These are phyloP conservation scores for Strigamia maritima DNA, from an alignment of 2,888 invertebrate species.

Conservation along the genomic window DNA sequence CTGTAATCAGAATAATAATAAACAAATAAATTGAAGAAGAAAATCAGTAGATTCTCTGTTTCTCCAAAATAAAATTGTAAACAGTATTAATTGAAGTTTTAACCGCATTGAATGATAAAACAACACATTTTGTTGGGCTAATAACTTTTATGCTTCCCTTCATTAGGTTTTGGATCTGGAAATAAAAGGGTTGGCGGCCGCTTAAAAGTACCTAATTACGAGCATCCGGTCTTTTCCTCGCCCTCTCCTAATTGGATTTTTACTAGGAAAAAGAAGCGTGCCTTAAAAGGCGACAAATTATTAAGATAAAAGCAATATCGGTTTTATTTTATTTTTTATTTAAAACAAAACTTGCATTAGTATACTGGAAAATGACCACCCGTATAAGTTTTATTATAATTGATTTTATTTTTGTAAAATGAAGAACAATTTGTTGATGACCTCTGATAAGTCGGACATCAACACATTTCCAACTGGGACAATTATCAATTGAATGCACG, in stretches of 20 bases:
- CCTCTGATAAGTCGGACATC: neutral
- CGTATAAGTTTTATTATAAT: neutral
- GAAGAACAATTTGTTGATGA: neutral
- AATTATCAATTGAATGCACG: constrained; percentile 18
- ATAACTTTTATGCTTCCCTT: constrained; percentile 23
- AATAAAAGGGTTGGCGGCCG: constrained; percentile 23
- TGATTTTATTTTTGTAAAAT: neutral
- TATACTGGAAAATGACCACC: neutral
- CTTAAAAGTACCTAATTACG: constrained; percentile 17
- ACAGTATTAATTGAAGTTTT: neutral
- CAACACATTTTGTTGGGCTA: constrained; percentile 19
- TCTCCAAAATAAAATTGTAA: neutral
- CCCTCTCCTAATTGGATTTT: constrained; percentile 18
- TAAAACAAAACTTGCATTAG: neutral
- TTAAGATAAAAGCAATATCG: neutral
- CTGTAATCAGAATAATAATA: neutral
- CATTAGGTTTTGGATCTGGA: constrained; percentile 7
- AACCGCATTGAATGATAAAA: neutral
- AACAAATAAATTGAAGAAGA: neutral
- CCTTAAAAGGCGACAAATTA: constrained; percentile 2
- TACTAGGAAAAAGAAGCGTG: neutral
- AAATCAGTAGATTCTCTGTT: neutral
- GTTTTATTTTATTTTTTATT: neutral
- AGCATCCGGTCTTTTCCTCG: constrained; percentile 19
- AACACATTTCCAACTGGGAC: neutral